A percentile compares a stretch with the other conserved stretches of the same genome.
These are phyloP conservation scores for Orthosia cruda DNA, from an alignment of 2,888 invertebrate genomes.

Conservation along the genomic window DNA sequence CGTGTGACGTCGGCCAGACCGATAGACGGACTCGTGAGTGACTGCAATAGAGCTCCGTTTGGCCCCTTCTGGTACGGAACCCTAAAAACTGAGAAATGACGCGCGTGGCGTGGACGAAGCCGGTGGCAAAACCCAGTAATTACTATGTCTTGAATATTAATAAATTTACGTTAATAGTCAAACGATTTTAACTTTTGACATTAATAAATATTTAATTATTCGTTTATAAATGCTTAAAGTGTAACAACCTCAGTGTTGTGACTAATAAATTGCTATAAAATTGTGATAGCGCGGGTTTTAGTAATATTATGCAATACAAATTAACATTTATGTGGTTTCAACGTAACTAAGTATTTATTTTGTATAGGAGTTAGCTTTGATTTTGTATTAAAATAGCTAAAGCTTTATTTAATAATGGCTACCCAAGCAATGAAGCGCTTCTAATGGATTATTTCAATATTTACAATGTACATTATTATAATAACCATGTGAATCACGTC, in stretches of 20 bases:
- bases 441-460: neutral
- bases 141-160: constrained; percentile 49
- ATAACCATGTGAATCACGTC: constrained; percentile 17
- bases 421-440: too few relatives aligned
- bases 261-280: constrained; percentile 57
- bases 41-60: too few relatives aligned
- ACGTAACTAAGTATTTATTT: constrained; percentile 14
- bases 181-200: constrained; percentile 76
- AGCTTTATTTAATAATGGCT: too few relatives aligned
- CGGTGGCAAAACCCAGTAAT: neutral
- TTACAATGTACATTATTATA: constrained; percentile 3
- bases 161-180: constrained; percentile 51
- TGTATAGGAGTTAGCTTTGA: neutral
- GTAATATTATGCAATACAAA: constrained; percentile 37
- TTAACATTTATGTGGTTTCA: constrained; percentile 13
- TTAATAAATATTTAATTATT: constrained; percentile 74
- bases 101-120: too few relatives aligned
- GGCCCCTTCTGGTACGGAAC: too few relatives aligned
- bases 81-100: too few relatives aligned
- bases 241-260: constrained; percentile 70
- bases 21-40: too few relatives aligned
- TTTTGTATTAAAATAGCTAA: constrained; percentile 1
- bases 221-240: constrained; percentile 63
- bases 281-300: constrained; percentile 25
- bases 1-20: too few relatives aligned